A percentile compares a stretch with the other conserved stretches of the same genome.
Evolutionary conservation across 1,140 invertebrate species (phyloP).

Genomic region (Mya arenaria): DNA sequence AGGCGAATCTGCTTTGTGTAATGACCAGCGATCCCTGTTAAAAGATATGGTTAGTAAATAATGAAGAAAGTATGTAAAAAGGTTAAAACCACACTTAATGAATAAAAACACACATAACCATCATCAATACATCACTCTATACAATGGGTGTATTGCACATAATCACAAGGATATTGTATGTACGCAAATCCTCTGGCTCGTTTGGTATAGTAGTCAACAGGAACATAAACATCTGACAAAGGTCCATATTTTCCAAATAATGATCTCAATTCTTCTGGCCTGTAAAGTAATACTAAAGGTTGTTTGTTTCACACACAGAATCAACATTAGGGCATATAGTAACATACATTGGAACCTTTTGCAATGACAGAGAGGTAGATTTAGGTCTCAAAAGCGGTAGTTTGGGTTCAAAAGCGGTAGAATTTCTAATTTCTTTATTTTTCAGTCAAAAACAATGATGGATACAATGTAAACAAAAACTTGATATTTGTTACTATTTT

Average conservation of each 20-base stretch:
- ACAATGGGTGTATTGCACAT: neutral
- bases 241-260: conserved; percentile 83
- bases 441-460: neutral
- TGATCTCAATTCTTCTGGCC: conserved; percentile 80
- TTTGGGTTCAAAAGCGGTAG: neutral
- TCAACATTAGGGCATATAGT: neutral
- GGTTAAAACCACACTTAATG: too few relatives aligned
- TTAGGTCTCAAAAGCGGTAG: neutral
- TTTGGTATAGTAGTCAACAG: conserved; percentile 82
- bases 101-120: too few relatives aligned
- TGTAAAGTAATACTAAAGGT: conserved; percentile 56
- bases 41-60: too few relatives aligned
- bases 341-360: neutral
- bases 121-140: too few relatives aligned
- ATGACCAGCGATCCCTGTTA: too few relatives aligned
- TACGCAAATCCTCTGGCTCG: conserved; percentile 82
- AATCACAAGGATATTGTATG: conserved; percentile 81
- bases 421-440: neutral
- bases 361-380: neutral
- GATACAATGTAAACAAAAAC: neutral
- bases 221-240: conserved; percentile 83
- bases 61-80: too few relatives aligned
- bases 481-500: too few relatives aligned
- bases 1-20: too few relatives aligned
- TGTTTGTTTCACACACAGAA: neutral